Evolutionary conservation across 2,113 vertebrate genomes (phyloP).

Genomic region (Rallus limicola): DNA sequence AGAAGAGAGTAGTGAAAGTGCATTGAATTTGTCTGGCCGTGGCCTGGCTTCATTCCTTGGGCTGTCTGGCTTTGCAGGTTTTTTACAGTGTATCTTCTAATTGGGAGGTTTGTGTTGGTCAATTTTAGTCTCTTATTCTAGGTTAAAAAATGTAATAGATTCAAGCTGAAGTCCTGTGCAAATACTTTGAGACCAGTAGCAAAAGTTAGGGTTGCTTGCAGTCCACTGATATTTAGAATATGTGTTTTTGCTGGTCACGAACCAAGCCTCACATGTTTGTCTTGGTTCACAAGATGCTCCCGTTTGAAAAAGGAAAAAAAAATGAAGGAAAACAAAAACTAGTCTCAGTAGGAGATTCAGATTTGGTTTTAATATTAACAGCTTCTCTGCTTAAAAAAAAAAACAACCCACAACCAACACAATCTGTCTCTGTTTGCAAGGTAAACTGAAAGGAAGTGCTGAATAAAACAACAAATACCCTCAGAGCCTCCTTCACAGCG

Average conservation of each 20-base stretch:
- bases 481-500: background rate
- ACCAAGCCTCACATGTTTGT: constrained; percentile 53
- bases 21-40: background rate
- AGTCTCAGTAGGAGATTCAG: constrained; percentile 38
- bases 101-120: background rate
- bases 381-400: constrained; percentile 8
- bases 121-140: background rate
- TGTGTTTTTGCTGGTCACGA: constrained; percentile 52
- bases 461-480: constrained; percentile 12
- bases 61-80: background rate
- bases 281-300: constrained; percentile 53
- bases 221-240: constrained; percentile 21
- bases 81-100: background rate
- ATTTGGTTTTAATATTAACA: constrained; percentile 53
- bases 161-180: constrained; percentile 1
- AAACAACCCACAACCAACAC: background rate
- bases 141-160: constrained; percentile 1
- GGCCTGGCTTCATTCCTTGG: background rate
- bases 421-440: constrained; percentile 61
- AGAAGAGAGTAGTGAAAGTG: background rate
- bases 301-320: background rate
- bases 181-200: constrained; percentile 26
- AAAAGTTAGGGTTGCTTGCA: constrained; percentile 12
- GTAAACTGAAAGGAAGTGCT: constrained; percentile 24
- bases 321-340: background rate